phyloP scores from a whole-genome alignment of 2,113 vertebrate genomes.

The Todiramphus saurophagus region DNA sequence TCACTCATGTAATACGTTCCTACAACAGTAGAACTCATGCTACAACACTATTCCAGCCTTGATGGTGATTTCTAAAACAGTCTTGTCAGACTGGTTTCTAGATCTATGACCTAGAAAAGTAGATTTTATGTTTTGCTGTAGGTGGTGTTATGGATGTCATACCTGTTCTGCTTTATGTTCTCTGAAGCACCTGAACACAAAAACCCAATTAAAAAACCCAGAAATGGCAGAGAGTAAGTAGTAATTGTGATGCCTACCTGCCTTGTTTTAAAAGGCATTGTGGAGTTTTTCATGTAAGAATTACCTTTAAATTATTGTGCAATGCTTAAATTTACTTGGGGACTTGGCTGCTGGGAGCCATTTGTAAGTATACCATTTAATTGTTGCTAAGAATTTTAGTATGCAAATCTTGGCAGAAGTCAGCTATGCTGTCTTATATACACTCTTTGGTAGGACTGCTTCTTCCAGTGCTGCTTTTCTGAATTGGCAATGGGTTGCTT shows the following conservation, averaged over 20 bases:
- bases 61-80: background rate
- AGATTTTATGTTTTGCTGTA: background rate
- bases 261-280: background rate
- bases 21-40: background rate
- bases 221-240: background rate
- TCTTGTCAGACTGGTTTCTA: background rate
- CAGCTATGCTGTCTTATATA: background rate
- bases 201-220: background rate
- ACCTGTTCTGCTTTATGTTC: background rate
- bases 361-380: background rate
- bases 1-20: background rate
- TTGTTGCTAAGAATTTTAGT: background rate
- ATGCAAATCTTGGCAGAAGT: background rate
- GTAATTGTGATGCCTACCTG: background rate
- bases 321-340: background rate
- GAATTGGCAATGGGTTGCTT: background rate
- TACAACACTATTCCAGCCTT: background rate
- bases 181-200: background rate
- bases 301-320: background rate
- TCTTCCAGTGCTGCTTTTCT: background rate
- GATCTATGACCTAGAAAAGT: background rate
- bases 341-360: background rate
- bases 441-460: accelerated
- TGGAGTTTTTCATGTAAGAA: background rate
- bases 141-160: background rate